Evolutionary conservation across 2,888 invertebrate genomes (phyloP), one percentile per base, ranked within the genome.

Genomic region (Dryocosmus kuriphilus): DNA sequence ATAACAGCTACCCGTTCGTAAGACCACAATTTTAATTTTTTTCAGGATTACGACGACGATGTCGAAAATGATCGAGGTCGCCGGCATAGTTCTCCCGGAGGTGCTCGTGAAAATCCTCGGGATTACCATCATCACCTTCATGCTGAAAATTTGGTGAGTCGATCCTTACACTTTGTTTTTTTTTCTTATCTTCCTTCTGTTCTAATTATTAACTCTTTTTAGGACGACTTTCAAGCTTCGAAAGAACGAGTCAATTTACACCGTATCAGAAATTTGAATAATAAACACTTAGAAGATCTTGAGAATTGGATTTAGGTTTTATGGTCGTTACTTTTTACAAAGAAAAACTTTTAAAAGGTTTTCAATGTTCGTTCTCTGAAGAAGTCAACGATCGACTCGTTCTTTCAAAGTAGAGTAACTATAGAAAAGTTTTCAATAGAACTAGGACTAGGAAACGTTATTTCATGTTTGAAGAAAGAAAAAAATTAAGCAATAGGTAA

Each of bases 21-120:
- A 41, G 19, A 46, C 14, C 16, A 41, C 9, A 3, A 67, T 67
- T 41, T 27, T 67, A 63, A 65, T 79, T 77, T 87, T 86, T 89
- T 88, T 7, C 92, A 96, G 91, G 96, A 97, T 90, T 97, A 97
- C 91, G 94, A 95, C 85, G 95, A 95, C 81, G 94, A 95, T 74
- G 88, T 91, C 90, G 95, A 95, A 84, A 94, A 94, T 77, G 94
- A 94, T 85, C 92, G 94, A 62, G 92, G 93, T 51, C 93, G 95
- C 85, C 92, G 95, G 82, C 95, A 95, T 91, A 95, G 95, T 67
- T 95, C 95, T 82, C 95, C 95, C 71, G 95, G 95, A 80, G 94
- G 94, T 87, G 94, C 95, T 35, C 92, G 95, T 85, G 94, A 95
- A 84, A 95, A 95, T 90, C 94, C 94, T 91, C 94, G 91, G 41